phyloP scores from a whole-genome alignment of 2,113 vertebrate genomes.

The Muntiacus reevesi region DNA sequence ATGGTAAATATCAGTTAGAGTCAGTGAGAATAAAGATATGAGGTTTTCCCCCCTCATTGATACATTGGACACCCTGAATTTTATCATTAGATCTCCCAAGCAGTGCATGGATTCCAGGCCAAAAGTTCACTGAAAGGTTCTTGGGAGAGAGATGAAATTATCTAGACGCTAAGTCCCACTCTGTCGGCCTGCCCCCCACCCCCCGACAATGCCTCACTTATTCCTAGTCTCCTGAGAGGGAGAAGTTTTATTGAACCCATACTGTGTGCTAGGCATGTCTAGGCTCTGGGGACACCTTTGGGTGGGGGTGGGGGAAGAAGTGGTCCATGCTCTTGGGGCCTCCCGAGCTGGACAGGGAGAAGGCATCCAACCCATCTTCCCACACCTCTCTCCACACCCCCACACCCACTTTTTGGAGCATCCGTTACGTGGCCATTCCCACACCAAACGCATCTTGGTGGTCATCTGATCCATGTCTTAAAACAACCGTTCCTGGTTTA shows the following conservation, averaged over 20 bases:
- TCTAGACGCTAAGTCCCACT: background rate
- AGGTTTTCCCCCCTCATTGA: rapidly evolving
- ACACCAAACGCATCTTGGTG: background rate
- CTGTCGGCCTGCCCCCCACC: background rate
- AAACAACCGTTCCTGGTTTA: background rate
- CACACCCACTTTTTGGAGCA: background rate
- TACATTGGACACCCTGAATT: background rate
- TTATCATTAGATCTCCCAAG: background rate
- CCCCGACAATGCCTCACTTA: background rate
- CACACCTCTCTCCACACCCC: background rate
- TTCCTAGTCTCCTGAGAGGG: background rate
- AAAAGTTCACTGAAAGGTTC: background rate
- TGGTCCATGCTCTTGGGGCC: background rate
- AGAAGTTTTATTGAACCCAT: background rate
- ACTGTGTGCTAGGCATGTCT: background rate
- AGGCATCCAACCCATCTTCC: background rate
- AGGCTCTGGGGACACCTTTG: background rate
- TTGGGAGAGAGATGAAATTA: background rate
- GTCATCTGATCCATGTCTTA: background rate
- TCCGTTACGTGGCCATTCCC: background rate
- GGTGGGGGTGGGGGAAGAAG: background rate
- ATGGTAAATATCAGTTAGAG: background rate
- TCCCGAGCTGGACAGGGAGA: background rate
- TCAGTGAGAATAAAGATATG: background rate
- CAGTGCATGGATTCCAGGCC: too few relatives aligned